Evolutionary conservation across 2,113 vertebrate genomes (phyloP).

Genomic region (Aegotheles bennettii): DNA sequence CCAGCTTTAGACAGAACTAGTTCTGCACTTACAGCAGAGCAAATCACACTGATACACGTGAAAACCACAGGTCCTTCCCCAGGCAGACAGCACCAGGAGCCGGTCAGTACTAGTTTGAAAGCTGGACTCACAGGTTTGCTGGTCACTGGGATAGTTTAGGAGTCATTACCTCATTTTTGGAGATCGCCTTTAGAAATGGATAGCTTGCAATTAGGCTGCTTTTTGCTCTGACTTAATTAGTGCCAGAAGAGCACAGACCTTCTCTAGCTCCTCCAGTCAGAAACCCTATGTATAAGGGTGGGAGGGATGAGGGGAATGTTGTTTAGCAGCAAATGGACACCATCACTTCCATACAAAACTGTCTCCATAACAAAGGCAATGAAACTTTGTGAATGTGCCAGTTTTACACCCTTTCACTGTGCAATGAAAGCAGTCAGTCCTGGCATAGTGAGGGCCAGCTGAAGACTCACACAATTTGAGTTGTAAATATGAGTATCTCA

Average conservation of each 20-base stretch:
- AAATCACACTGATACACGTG: neutral
- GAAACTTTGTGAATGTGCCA: accelerated
- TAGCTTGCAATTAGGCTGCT: neutral
- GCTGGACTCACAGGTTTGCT: neutral
- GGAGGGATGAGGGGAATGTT: accelerated
- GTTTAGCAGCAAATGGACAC: neutral
- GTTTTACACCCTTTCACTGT: neutral
- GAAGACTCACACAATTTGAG: neutral
- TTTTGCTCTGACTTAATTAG: neutral
- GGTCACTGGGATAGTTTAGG: neutral
- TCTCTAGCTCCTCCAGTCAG: neutral
- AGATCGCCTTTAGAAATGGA: neutral
- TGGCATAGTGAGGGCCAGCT: neutral
- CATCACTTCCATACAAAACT: neutral
- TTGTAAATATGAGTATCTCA: neutral
- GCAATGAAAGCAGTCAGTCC: neutral
- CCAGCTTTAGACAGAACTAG: neutral
- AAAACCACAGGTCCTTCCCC: neutral
- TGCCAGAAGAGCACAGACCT: neutral
- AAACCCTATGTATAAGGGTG: accelerated
- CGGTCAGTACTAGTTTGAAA: neutral
- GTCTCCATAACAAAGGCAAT: neutral
- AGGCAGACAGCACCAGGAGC: neutral
- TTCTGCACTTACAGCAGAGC: neutral
- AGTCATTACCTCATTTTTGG: neutral